A percentile compares a stretch with the other conserved stretches of the same genome.
Conservation (phyloP, 2,113 vertebrate genomes). For the Heteronetta atricapilla region DNA sequence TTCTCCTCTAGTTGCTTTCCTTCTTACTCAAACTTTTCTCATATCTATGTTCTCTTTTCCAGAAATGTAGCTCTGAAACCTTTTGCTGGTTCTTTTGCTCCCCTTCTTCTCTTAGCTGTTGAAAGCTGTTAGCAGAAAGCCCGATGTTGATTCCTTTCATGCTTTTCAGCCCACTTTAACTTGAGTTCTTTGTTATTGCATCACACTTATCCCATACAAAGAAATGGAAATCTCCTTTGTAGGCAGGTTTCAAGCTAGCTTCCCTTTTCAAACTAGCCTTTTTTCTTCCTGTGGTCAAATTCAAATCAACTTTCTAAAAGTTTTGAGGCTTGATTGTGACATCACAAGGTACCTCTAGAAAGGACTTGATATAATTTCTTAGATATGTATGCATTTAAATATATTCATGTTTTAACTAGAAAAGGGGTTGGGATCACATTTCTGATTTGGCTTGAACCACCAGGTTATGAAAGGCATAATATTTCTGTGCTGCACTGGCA, state of each 20-base stretch:
- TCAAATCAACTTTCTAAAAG: neutral
- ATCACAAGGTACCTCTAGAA: neutral
- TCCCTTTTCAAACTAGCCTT: neutral
- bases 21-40: neutral
- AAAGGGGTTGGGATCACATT: neutral
- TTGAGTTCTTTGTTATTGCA: neutral
- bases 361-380: neutral
- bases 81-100: neutral
- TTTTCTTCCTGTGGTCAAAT: neutral
- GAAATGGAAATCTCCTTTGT: neutral
- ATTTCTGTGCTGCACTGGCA: neutral
- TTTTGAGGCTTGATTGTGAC: neutral
- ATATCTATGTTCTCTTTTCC: neutral
- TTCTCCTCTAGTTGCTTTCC: neutral
- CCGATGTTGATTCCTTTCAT: neutral
- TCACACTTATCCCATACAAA: neutral
- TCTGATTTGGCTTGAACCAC: neutral
- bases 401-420: neutral
- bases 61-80: neutral
- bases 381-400: neutral
- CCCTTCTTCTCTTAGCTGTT: neutral
- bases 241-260: neutral
- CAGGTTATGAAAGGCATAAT: neutral
- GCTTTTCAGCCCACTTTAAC: neutral
- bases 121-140: neutral